Evolutionary conservation across 2,888 invertebrate genomes (phyloP), one percentile per base, ranked within the genome.

Genomic region (Schizotus pectinicornis): DNA sequence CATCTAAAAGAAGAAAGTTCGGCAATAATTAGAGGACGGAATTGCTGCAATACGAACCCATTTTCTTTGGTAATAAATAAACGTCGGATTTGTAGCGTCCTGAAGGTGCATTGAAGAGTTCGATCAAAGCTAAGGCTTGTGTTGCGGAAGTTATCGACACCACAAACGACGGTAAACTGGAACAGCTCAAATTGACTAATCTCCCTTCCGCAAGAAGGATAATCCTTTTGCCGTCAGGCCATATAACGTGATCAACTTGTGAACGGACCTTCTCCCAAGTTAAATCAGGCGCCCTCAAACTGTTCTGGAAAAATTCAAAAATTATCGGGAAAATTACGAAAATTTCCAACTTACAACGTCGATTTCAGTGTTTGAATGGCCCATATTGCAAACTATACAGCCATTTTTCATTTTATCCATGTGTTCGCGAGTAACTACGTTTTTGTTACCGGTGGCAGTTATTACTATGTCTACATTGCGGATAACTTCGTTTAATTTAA

Each of bases 341-440:
- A 60, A 34, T 37, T 14, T 34, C 37, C 14, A 47, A 81, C 86
- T 79, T 81, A 91, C 91, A 66, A 96, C 94, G 81, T 96, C 96
- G 69, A 94, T 93, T 84, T 97, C 96, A 0, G 95, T 96, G 80
- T 97, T 96, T 64, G 95, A 95, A 81, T 97, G 96, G 0, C 96
- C 96, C 95, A 97, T 97, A 81, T 97, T 97, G 80, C 96, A 96
- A 1, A 97, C 89, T 53, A 96, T 92, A 77, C 95, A 95, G 32
- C 95, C 96, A 77, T 92, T 95, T 81, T 95, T 95, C 93, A 96
- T 94, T 70, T 94, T 90, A 79, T 97, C 96, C 94, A 96, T 94
- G 76, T 95, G 95, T 68, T 95, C 95, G 3, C 95, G 85, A 0
- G 92, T 93, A 13, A 98, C 95, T 5, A 98, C 97, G 74, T 96